A percentile compares a stretch with the other conserved stretches of the same genome.
Evolutionary conservation across 2,888 invertebrate genomes (phyloP).

Genomic region (Tiphia femorata): DNA sequence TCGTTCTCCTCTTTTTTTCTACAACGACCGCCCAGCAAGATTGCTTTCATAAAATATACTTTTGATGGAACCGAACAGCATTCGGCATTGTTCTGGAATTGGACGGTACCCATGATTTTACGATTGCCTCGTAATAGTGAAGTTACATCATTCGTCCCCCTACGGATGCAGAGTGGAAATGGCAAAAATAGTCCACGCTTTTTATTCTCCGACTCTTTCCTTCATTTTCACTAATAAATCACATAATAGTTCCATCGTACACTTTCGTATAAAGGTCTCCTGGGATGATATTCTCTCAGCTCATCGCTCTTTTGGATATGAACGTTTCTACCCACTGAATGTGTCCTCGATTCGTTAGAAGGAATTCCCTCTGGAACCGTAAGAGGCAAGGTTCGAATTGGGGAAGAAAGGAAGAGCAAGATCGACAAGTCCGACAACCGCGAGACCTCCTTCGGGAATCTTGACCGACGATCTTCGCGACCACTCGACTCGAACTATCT

Average conservation of each 20-base stretch:
- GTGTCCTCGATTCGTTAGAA: conserved; percentile 32
- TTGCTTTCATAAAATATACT: conserved; percentile 58
- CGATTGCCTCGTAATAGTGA: too few relatives aligned
- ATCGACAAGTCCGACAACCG: conserved; percentile 5
- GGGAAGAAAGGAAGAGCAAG: conserved; percentile 12
- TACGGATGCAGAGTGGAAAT: too few relatives aligned
- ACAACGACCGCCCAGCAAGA: conserved; percentile 51
- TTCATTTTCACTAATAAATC: too few relatives aligned
- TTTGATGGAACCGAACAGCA: conserved; percentile 52
- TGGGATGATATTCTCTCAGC: too few relatives aligned
- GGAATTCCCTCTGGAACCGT: conserved; percentile 33
- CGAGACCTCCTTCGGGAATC: conserved; percentile 32
- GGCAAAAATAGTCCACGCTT: too few relatives aligned
- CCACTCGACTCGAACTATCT: conserved; percentile 33
- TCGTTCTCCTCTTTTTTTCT: conserved; percentile 38
- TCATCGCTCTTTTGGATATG: too few relatives aligned
- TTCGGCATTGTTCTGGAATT: conserved; percentile 24
- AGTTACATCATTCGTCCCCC: too few relatives aligned
- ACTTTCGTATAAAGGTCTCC: too few relatives aligned
- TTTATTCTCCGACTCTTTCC: too few relatives aligned
- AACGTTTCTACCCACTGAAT: conserved; percentile 21
- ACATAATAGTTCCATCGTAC: too few relatives aligned
- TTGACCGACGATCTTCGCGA: conserved; percentile 51
- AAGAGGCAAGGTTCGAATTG: conserved; percentile 33
- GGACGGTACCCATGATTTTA: conserved; percentile 16